These are phyloP conservation scores for Silurus asotus DNA, from an alignment of 2,113 vertebrate genomes.

Conservation along the genomic window DNA sequence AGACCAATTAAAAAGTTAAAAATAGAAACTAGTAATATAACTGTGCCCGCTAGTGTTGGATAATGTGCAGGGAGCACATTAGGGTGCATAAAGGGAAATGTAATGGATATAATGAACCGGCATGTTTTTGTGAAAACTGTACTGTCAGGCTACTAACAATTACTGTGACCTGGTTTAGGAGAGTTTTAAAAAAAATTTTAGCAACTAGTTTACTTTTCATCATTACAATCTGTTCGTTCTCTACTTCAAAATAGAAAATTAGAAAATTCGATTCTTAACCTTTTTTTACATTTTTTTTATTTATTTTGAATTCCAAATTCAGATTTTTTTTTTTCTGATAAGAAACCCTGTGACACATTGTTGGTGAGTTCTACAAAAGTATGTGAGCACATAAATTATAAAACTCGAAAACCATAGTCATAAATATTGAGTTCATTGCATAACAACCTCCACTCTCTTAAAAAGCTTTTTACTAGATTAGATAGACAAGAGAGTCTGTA, in stretches of 20 bases:
- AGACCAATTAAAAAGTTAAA: background rate
- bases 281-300: too few species aligned
- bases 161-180: background rate
- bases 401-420: background rate
- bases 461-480: background rate
- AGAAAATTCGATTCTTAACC: too few species aligned
- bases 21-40: background rate
- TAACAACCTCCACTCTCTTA: background rate
- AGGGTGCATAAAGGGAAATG: background rate
- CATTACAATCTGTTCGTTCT: background rate
- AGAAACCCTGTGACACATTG: background rate
- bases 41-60: background rate
- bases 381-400: background rate
- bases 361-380: background rate
- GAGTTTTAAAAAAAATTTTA: background rate
- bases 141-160: background rate
- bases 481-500: background rate
- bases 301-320: too few species aligned
- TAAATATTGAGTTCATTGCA: background rate
- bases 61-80: background rate
- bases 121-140: constrained; percentile 9
- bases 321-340: background rate
- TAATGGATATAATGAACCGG: background rate
- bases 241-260: background rate
- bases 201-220: background rate